These are phyloP conservation scores for Ophiodon elongatus DNA, from an alignment of 2,113 vertebrate genomes.

Conservation along the genomic window DNA sequence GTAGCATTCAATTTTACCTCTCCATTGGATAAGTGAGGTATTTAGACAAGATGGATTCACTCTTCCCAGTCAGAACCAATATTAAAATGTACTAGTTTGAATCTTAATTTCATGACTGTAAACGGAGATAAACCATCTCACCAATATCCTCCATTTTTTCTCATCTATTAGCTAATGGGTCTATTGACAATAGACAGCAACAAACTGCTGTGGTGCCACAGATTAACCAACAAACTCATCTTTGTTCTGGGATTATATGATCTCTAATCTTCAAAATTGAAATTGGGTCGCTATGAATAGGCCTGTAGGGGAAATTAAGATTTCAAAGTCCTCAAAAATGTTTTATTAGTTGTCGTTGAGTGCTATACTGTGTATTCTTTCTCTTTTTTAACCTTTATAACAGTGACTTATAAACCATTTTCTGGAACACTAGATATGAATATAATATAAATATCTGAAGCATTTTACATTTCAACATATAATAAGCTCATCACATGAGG, in stretches of 20 bases:
- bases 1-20: background rate
- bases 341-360: background rate
- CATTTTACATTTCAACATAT: background rate
- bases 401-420: background rate
- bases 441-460: background rate
- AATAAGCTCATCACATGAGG: background rate
- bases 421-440: background rate
- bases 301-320: background rate
- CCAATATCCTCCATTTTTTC: background rate
- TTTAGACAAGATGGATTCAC: background rate
- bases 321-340: background rate
- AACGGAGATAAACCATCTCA: background rate
- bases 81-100: background rate
- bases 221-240: slow-evolving; percentile 28
- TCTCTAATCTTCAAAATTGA: slow-evolving; percentile 24
- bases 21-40: background rate
- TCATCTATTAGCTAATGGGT: background rate
- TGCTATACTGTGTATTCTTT: background rate
- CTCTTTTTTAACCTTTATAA: background rate
- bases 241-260: slow-evolving; percentile 42
- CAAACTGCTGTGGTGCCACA: background rate
- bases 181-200: slow-evolving; percentile 28
- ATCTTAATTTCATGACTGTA: background rate
- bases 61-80: background rate
- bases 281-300: slow-evolving; percentile 18